phyloP scores from a whole-genome alignment of 2,113 vertebrate genomes.

The Leptocoma aspasia region DNA sequence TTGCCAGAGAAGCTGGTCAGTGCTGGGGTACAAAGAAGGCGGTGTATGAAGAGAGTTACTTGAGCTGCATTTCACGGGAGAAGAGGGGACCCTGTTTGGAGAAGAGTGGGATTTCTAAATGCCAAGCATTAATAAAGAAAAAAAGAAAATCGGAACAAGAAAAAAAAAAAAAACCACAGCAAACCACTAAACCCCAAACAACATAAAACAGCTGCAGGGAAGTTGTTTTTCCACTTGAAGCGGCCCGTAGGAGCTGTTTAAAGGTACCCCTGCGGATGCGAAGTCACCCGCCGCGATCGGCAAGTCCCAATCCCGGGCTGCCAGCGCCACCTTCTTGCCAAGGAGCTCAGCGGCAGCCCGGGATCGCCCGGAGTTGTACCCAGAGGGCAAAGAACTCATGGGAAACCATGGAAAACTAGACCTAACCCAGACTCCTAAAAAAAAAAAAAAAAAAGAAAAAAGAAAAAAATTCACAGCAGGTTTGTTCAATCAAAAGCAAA shows the following conservation, averaged over 20 bases:
- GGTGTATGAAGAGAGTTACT: neutral
- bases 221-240: constrained; percentile 16
- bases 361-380: too few relatives aligned
- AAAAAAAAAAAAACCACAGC: neutral
- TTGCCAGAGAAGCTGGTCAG: neutral
- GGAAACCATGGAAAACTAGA: neutral
- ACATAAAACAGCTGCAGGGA: constrained; percentile 28
- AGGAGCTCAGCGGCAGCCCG: neutral
- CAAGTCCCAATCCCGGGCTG: neutral
- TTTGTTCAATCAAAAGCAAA: neutral
- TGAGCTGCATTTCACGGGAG: neutral
- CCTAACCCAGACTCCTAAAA: neutral
- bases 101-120: neutral
- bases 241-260: neutral
- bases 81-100: neutral
- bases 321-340: constrained; percentile 63
- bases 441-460: neutral
- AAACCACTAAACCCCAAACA: neutral
- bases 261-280: neutral
- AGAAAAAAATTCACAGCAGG: neutral
- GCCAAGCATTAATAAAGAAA: neutral
- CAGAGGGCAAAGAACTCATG: neutral
- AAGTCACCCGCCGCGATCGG: neutral
- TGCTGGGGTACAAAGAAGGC: neutral
- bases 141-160: neutral